phyloP scores from a whole-genome alignment of 2,113 vertebrate species.

The Desmodus rotundus region DNA sequence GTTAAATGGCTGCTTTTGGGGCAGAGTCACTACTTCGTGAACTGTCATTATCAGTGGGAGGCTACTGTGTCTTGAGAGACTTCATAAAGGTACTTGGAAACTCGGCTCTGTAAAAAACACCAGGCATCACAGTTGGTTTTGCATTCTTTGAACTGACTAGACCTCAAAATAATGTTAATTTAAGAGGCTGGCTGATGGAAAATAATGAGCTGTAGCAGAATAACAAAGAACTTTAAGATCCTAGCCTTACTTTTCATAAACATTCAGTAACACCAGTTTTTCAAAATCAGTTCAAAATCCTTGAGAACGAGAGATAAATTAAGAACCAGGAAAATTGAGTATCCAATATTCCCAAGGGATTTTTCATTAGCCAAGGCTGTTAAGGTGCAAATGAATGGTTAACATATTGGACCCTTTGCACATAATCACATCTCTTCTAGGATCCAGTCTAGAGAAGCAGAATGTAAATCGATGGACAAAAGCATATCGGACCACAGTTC shows the following conservation, averaged over 20 bases:
- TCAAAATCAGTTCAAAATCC: neutral
- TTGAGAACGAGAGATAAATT: neutral
- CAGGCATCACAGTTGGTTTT: neutral
- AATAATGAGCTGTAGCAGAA: neutral
- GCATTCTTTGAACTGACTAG: conserved; percentile 11
- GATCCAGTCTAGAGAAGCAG: neutral
- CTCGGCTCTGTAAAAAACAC: neutral
- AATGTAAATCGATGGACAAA: neutral
- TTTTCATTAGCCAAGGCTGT: neutral
- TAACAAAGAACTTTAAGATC: neutral
- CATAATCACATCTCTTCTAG: neutral
- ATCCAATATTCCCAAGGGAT: neutral
- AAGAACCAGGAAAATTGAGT: neutral
- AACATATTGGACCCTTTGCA: neutral
- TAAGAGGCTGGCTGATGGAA: neutral
- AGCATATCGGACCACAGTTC: neutral
- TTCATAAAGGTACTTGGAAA: neutral
- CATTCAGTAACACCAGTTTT: neutral
- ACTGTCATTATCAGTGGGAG: neutral
- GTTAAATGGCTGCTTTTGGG: neutral
- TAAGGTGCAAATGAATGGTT: neutral
- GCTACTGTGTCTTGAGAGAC: neutral
- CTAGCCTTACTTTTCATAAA: neutral
- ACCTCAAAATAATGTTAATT: neutral
- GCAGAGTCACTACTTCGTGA: neutral